Evolutionary conservation across 2,113 vertebrate genomes (phyloP), one percentile per base, ranked within the genome.

Genomic region (Hemibagrus wyckioides): DNA sequence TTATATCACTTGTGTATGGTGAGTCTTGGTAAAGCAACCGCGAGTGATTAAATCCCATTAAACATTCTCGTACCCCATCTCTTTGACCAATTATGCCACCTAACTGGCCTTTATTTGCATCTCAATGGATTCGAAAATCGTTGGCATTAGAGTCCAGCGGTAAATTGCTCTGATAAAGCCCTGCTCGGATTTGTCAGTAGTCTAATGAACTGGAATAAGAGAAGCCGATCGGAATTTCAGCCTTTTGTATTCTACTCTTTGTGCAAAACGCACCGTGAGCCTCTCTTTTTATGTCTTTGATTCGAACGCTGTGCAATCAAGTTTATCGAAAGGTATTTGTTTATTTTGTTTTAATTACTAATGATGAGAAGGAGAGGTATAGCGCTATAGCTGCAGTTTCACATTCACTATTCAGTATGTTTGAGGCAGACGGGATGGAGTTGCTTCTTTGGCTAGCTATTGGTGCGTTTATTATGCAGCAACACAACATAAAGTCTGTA

Each of bases 311-410:
- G 88, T 93, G 91, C 91, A 94, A 91, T 93, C 92, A 87, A 92
- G 95, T 92, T 95, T 92, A 90, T 92, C 92, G 93, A 91, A 93
- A 95, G 94, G 94, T 96, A 2, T 56, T 80, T 33, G 15, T 88
- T 95, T 95, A 95, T 95, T 94, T 95, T 94, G 95, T 94, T 92
- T 83, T 92, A 89, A 92, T 94, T 93, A 92, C 48, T 83, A 85
- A 57, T 14, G 25, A 57, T 75, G 67, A 73, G 71, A 73, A 76
- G 85, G 89, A 59, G 83, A 57, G n/a, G 52, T 33, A 77, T 10
- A 23, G 54, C 1, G 36, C 36, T 33, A 10, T 8, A 30, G 41
- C 71, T 25, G 13, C 76, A 61, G 5, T 7, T n/a, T 14, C 77
- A 23, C n/a, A 36, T 52, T 52, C 13, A 17, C 44, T 48, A 11